These are phyloP conservation scores for Cassiopea andromeda DNA, from an alignment of 30 jellyfish, hydroid and myxozoan genomes.

Conservation along the genomic window DNA sequence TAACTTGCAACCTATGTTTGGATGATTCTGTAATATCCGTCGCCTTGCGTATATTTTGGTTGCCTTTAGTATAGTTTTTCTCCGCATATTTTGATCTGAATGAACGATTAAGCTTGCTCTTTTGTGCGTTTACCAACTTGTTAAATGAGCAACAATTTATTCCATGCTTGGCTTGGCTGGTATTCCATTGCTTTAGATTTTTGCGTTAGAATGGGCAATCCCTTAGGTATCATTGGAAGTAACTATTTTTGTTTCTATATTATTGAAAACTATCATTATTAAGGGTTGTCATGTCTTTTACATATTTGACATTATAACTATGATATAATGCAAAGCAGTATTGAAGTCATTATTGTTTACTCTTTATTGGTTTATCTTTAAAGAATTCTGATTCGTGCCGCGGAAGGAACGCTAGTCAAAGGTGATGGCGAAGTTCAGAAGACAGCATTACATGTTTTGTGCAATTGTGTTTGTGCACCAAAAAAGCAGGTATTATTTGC, in stretches of 20 bases:
- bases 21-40: background rate
- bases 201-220: too few species aligned
- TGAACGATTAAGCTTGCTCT: too few species aligned
- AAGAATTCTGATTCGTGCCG: constrained; percentile 88
- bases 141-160: too few species aligned
- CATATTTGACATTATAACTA: too few species aligned
- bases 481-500: constrained; percentile 18
- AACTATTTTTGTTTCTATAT: too few species aligned
- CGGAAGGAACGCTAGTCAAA: constrained; percentile 72
- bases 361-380: background rate
- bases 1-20: background rate
- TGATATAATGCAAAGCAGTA: too few species aligned
- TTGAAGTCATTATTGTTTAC: background rate
- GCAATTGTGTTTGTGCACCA: constrained; percentile 86
- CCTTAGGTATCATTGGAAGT: too few species aligned
- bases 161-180: too few species aligned
- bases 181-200: too few species aligned
- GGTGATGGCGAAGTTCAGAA: constrained; percentile 82
- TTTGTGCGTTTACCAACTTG: too few species aligned
- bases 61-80: background rate
- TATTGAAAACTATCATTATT: too few species aligned
- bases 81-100: background rate
- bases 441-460: constrained; percentile 73
- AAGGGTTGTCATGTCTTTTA: too few species aligned
- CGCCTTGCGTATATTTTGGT: background rate